Base-by-base conservation (phyloP, 2,797 vertebrate genomes). In the Falco cherrug region DNA sequence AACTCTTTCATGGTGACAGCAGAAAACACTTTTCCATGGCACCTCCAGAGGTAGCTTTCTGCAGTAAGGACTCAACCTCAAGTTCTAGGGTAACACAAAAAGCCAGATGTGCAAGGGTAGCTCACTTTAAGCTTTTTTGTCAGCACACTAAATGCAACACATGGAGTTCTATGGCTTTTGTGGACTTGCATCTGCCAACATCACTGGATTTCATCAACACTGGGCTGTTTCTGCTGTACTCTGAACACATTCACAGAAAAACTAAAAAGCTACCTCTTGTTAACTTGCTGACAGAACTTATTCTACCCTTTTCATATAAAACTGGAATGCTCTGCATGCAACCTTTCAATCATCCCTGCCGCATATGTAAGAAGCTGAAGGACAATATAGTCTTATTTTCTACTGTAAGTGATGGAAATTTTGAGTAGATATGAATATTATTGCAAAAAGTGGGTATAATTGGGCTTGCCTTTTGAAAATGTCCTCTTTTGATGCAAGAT, bases 391-490 rank as follows among this genome's bases (percentile, higher is more conserved):
- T 47, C 39, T 82, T 57, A 53, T 57, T 48, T 76, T 56, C 84
- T 89, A 74, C 33, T 39, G 22, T 20, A 90, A 61, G 47, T 63
- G 57, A 96, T 61, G 26, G 59, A 95, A 94, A 90, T 15, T 37
- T 17, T 39, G 35, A 82, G 50, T 35, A 86, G 60, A 50, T 87
- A 48, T 13, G 53, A 56, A 64, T 43, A 70, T 61, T 75, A 61
- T 29, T 86, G 47, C 75, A 74, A 86, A 93, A 94, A 90, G 33
- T 0, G 25, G 43, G 9, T 82, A 63, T 90, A 93, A 89, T 59
- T 87, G 35, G 22, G 67, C 53, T 91, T 90, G 73, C 45, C 82
- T 87, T 89, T 87, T 70, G n/a, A 89, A 95, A 93, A 84, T 39
- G 48, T 68, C 73, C 71, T 93, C 41, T 88, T 93, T 70, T 68